phyloP scores from a whole-genome alignment of 2,113 vertebrate genomes.

The Poicephalus meyeri region DNA sequence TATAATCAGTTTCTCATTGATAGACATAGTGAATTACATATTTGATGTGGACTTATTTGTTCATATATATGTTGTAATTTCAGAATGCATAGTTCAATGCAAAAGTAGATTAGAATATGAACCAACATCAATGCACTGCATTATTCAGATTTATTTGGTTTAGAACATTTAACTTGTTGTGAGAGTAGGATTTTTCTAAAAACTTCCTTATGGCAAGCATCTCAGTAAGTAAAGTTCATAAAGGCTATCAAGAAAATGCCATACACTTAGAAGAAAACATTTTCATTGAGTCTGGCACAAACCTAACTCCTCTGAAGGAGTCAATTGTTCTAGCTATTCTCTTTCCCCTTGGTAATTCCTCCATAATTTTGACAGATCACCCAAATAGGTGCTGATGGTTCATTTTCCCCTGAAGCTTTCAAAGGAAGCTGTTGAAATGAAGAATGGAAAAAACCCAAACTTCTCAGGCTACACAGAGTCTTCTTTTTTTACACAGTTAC shows the following conservation, averaged over 20 bases:
- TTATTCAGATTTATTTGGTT: not conserved
- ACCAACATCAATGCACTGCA: not conserved
- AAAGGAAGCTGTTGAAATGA: conserved; percentile 57
- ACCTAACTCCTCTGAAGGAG: conserved; percentile 34
- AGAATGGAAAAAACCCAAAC: not conserved
- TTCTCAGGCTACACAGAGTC: not conserved
- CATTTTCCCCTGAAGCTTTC: conserved; percentile 5
- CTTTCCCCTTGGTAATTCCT: conserved; percentile 39
- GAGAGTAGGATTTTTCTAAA: not conserved
- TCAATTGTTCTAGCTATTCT: conserved; percentile 43
- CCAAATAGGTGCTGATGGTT: conserved; percentile 45
- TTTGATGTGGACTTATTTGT: not conserved
- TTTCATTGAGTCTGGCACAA: conserved; percentile 35
- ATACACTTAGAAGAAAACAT: conserved; percentile 31
- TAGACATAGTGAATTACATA: not conserved
- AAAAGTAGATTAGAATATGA: conserved; percentile 38
- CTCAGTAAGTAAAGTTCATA: not conserved
- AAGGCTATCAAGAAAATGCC: conserved; percentile 1
- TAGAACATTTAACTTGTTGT: not conserved
- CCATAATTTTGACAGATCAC: conserved; percentile 60
- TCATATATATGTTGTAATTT: not conserved
- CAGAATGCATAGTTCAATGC: not conserved
- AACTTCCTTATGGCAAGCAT: not conserved
- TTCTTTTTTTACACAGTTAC: conserved; percentile 50
- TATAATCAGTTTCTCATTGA: not conserved